phyloP scores from a whole-genome alignment of 1,140 invertebrate genomes.

The Diorhabda elongata region DNA sequence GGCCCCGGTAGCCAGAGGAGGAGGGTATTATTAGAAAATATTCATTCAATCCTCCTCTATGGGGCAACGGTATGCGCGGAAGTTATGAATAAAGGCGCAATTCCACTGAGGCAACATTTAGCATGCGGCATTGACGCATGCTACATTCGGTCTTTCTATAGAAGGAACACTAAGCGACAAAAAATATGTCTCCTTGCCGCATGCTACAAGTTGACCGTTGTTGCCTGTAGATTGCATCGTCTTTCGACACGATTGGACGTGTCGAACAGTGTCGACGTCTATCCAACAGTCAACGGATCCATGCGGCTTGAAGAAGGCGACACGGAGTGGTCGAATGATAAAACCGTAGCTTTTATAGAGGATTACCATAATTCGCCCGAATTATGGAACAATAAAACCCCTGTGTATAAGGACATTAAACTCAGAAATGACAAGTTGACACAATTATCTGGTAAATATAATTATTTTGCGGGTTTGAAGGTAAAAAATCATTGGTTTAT shows the following conservation, averaged over 20 bases:
- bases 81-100: neutral
- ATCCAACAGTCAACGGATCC: neutral
- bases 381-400: slow-evolving; percentile 18
- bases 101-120: neutral
- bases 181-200: neutral
- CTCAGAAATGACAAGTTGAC: slow-evolving; percentile 18
- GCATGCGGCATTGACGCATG: neutral
- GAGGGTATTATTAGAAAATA: too few relatives aligned
- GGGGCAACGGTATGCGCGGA: too few relatives aligned
- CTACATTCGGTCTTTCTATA: neutral
- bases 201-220: slow-evolving; percentile 8
- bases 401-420: slow-evolving; percentile 10
- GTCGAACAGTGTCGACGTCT: neutral
- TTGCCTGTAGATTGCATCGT: slow-evolving; percentile 9
- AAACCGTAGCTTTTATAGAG: slow-evolving; percentile 10
- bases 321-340: slow-evolving; percentile 18
- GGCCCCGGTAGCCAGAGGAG: too few relatives aligned
- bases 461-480: slow-evolving; percentile 5
- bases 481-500: slow-evolving; percentile 1
- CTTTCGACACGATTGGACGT: slow-evolving; percentile 11
- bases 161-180: neutral
- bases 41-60: too few relatives aligned
- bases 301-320: slow-evolving; percentile 1
- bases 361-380: slow-evolving; percentile 15
- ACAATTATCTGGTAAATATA: slow-evolving; percentile 9